Base-by-base conservation (phyloP, 2,797 vertebrate genomes). In the Acestrorhynchus altus region DNA sequence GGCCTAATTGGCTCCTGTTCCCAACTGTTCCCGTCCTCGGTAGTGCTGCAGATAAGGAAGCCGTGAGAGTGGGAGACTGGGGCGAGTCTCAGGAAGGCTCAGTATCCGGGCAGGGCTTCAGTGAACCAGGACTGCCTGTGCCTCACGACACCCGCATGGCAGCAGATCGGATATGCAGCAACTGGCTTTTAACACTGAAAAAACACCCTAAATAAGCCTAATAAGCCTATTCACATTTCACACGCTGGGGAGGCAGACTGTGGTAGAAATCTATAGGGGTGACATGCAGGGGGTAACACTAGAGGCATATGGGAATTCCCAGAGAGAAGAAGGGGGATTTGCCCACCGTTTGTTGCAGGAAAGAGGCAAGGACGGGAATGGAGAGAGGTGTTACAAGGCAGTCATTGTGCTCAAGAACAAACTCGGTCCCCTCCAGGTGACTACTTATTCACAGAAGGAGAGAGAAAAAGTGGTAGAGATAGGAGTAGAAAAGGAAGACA, bases 161-260 rank as follows among this genome's bases (percentile, higher is more conserved):
- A 80, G 75, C 28, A 76, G 80, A 84, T 90, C 86, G 81, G 71
- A 86, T 85, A 81, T 77, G 80, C 68, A 51, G 64, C 75, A 61
- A 78, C 76, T 39, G 75, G 84, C 81, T 74, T 86, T 76, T 69
- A 74, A 24, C 80, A 49, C 79, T 74, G 72, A 35, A 76, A 69
- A 78, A 72, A 56, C 76, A 47, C 13, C 52, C 16, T 7, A 42
- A 73, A 84, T 83, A 63, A 84, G 78, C 64, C 78, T 78, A 86
- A 87, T 87, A 77, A 79, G 52, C 79, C 42, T 79, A 73, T 90
- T 89, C 81, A 65, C 68, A 81, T 88, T 87, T 90, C 85, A 87
- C 86, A 85, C 13, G 24, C 61, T 15, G 26, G 12, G 4, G 20
- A 35, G 52, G 24, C 74, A 72, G 69, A 52, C 51, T 59, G 49